A percentile compares a stretch with the other conserved stretches of the same genome.
These are phyloP conservation scores for Magallana angulata DNA, from an alignment of 1,140 invertebrate species.

Conservation along the genomic window DNA sequence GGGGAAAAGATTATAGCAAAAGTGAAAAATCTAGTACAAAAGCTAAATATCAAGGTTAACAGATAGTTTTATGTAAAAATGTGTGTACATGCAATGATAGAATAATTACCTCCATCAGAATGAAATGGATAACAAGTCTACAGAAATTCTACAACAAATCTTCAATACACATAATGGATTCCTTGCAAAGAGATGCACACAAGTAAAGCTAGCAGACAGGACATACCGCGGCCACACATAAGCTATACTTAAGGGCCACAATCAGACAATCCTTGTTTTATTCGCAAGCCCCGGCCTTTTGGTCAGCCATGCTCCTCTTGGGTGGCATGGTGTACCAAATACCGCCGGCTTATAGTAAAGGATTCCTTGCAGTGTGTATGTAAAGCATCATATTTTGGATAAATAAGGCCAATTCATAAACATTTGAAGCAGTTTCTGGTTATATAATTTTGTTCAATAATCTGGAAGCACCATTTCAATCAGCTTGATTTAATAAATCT, in stretches of 20 bases:
- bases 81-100: constrained; percentile 4
- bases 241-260: background rate
- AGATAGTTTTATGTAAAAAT: background rate
- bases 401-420: background rate
- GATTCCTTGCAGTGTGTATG: background rate
- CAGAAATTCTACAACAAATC: background rate
- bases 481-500: background rate
- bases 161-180: background rate
- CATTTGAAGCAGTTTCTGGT: background rate
- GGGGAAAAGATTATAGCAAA: background rate
- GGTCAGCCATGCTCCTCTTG: too few species aligned
- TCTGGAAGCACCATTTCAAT: constrained; percentile 25
- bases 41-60: background rate
- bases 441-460: constrained; percentile 12
- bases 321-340: too few species aligned
- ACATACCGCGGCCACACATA: background rate
- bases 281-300: too few species aligned
- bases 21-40: background rate
- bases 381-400: background rate
- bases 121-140: background rate
- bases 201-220: background rate
- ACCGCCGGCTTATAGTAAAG: too few species aligned
- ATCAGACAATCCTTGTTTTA: background rate
- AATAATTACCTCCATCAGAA: background rate
- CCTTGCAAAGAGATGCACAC: background rate